Percentiles rank a stretch among this genome's conserved stretches.
phyloP scores from a whole-genome alignment of 2,888 invertebrate species.

The Neuroscelio doddi region DNA sequence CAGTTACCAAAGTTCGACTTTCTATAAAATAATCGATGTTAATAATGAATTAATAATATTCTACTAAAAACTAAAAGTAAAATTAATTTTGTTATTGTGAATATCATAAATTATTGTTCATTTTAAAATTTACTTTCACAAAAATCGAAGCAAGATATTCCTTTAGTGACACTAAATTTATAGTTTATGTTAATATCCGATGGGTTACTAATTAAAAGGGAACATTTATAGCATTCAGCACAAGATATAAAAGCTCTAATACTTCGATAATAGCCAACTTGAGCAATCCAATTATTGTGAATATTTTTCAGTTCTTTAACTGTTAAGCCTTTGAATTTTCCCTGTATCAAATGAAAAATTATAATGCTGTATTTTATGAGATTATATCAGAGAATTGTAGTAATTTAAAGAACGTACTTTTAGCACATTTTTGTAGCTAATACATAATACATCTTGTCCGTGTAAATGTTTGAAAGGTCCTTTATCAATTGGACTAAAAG shows the following conservation, averaged over 20 bases:
- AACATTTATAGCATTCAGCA: constrained; percentile 75
- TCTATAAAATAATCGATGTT: constrained; percentile 62
- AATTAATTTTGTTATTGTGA: too few relatives aligned
- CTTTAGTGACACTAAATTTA: constrained; percentile 75
- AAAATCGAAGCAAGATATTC: constrained; percentile 62
- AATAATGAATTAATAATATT: constrained; percentile 12
- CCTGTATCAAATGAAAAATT: constrained; percentile 57
- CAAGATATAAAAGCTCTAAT: constrained; percentile 82
- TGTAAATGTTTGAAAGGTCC: constrained; percentile 83
- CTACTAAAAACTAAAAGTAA: too few relatives aligned
- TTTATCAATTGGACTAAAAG: constrained; percentile 77
- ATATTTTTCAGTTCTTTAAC: constrained; percentile 75
- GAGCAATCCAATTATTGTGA: constrained; percentile 81
- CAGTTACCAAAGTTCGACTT: constrained; percentile 74
- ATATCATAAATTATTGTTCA: too few relatives aligned
- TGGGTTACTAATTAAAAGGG: constrained; percentile 78
- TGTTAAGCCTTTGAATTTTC: constrained; percentile 73
- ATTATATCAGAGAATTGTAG: background rate
- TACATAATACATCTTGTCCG: constrained; percentile 75
- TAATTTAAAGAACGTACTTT: constrained; percentile 64
- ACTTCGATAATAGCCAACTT: constrained; percentile 79
- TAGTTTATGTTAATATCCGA: constrained; percentile 74
- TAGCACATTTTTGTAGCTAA: constrained; percentile 76
- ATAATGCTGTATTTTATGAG: background rate
- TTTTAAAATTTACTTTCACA: constrained; percentile 59